Conservation (phyloP, 92 coral and sea anemone genomes). For the Epizoanthus ramosus region DNA sequence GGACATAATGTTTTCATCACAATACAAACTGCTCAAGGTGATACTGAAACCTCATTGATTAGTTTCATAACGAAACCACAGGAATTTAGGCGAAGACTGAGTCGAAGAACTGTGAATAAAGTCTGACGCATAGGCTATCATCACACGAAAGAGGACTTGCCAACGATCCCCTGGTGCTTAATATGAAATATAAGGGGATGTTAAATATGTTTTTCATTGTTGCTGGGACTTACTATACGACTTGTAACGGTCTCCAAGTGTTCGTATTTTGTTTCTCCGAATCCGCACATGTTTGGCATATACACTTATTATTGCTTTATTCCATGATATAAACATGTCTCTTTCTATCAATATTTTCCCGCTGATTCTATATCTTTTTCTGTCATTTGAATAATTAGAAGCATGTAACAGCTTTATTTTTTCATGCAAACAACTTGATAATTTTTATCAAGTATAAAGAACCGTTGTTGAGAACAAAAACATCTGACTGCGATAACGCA, state of each 20-base stretch:
- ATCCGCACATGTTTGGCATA: neutral
- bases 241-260: neutral
- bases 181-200: neutral
- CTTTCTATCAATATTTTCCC: neutral
- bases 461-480: constrained; percentile 2
- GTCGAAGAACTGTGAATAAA: neutral
- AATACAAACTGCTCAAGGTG: neutral
- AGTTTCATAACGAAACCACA: constrained; percentile 29
- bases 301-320: no score
- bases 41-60: neutral
- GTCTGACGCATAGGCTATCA: no score
- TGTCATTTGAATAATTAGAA: constrained; percentile 1
- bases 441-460: neutral
- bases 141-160: neutral
- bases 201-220: constrained; percentile 21
- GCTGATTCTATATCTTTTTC: neutral
- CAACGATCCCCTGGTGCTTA: constrained; percentile 11
- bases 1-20: neutral
- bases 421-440: neutral
- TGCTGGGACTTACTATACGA: neutral
- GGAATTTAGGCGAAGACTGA: constrained; percentile 33
- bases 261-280: neutral
- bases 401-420: neutral
- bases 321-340: neutral
- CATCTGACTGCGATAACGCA: neutral